phyloP scores from a whole-genome alignment of 2,113 vertebrate genomes.

The Pelmatolapia mariae region DNA sequence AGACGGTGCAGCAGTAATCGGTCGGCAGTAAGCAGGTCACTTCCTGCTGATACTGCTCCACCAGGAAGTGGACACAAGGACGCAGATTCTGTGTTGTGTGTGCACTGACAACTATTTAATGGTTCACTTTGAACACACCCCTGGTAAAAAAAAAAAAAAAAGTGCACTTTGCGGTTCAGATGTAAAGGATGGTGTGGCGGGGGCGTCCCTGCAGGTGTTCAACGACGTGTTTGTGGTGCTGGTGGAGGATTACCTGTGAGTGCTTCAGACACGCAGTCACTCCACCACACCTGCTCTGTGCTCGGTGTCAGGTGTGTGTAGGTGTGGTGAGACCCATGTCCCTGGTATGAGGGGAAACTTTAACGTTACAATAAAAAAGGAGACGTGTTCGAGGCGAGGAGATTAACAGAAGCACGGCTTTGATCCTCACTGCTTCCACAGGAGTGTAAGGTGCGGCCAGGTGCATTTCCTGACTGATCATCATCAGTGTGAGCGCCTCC shows the following conservation, averaged over 20 bases:
- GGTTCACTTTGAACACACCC: background rate
- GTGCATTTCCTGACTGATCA: background rate
- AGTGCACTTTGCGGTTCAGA: background rate
- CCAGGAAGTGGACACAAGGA: background rate
- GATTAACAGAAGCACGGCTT: rapidly evolving
- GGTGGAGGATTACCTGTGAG: background rate
- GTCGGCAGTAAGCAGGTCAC: background rate
- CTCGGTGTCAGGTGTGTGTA: background rate
- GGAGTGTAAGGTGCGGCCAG: background rate
- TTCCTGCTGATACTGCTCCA: background rate
- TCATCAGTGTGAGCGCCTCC: background rate
- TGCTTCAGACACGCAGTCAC: background rate
- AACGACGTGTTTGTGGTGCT: background rate
- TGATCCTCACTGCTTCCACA: background rate
- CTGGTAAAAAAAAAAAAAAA: background rate
- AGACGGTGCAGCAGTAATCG: background rate
- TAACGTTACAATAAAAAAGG: background rate
- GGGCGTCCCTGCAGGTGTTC: background rate
- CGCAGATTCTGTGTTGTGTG: background rate
- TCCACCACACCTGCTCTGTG: background rate
- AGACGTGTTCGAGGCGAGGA: background rate
- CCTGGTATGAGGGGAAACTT: background rate
- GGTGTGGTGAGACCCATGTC: background rate
- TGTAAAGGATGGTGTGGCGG: background rate
- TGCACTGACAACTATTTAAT: background rate